These are phyloP conservation scores for Gryllus longicercus DNA, from an alignment of 2,888 invertebrate species.

Conservation along the genomic window DNA sequence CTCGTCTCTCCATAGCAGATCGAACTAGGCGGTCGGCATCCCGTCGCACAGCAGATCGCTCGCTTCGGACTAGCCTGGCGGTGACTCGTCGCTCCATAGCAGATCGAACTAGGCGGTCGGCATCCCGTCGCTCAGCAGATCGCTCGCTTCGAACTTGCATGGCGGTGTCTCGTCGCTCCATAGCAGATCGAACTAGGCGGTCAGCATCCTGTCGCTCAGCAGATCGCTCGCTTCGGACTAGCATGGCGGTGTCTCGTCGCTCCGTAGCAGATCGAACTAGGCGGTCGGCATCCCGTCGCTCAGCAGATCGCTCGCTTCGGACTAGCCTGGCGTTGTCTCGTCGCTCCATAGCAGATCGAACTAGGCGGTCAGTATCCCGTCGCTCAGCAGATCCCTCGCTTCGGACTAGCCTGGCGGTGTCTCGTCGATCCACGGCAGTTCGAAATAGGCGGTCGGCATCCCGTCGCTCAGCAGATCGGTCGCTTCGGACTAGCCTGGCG, in stretches of 20 bases:
- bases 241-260: background rate
- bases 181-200: background rate
- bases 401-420: background rate
- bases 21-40: no score
- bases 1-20: background rate
- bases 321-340: background rate
- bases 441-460: no score
- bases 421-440: no score
- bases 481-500: no score
- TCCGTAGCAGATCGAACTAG: background rate
- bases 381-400: background rate
- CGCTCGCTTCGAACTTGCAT: background rate
- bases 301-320: background rate
- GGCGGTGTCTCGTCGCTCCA: background rate
- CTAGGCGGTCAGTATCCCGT: background rate
- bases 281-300: background rate
- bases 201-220: background rate
- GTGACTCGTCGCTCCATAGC: background rate
- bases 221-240: background rate
- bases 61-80: background rate
- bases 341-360: background rate
- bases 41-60: background rate
- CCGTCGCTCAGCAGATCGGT: no score
- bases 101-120: background rate
- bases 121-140: background rate